Conservation (phyloP, 2,113 vertebrate species). For the Eudyptes chrysolophus region DNA sequence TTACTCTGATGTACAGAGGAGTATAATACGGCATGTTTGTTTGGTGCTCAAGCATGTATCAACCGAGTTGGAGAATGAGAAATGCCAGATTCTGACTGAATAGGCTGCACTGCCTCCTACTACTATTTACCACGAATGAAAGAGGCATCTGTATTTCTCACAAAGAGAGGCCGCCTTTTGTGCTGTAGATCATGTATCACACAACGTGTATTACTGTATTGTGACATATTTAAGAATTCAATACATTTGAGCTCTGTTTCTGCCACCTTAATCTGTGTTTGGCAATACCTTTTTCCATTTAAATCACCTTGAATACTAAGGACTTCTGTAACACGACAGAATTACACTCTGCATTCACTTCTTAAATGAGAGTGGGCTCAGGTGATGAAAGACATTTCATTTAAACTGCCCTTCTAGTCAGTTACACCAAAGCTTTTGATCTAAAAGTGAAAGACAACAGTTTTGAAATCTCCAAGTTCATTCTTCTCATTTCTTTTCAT, state of each 20-base stretch:
- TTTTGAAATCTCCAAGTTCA: not conserved
- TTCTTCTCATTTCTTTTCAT: not conserved
- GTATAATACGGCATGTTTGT: not conserved
- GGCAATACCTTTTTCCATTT: not conserved
- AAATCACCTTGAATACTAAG: not conserved
- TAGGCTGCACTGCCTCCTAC: not conserved
- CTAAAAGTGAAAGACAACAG: not conserved
- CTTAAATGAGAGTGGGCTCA: not conserved
- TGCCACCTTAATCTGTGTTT: not conserved
- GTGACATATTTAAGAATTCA: not conserved
- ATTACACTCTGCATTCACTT: not conserved
- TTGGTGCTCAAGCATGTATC: not conserved
- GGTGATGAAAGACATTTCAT: not conserved
- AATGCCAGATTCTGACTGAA: not conserved
- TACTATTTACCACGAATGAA: not conserved
- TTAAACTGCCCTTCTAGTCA: not conserved
- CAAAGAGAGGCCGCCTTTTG: not conserved
- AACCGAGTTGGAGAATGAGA: not conserved
- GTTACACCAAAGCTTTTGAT: constrained; percentile 13
- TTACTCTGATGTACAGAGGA: not conserved
- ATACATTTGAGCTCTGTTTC: not conserved
- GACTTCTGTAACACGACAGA: not conserved
- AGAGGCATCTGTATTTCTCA: not conserved
- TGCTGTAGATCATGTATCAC: not conserved
- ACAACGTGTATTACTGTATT: not conserved